Percentiles rank a stretch among this genome's conserved stretches.
phyloP scores from a whole-genome alignment of 2,113 vertebrate species.

The Pandion haliaetus region DNA sequence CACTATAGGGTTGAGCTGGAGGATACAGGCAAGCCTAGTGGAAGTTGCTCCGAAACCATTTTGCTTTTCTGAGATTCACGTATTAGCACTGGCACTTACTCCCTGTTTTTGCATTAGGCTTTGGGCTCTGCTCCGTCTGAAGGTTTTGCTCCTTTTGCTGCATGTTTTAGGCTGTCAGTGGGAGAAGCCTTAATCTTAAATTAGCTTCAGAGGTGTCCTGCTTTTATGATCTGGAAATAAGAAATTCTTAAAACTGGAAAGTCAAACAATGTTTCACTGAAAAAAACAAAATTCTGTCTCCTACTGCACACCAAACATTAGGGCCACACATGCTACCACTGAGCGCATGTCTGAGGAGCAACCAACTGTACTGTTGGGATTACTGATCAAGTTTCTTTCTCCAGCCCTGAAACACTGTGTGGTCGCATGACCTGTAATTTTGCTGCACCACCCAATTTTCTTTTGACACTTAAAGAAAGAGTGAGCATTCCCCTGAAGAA shows the following conservation, averaged over 20 bases:
- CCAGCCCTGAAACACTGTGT: background rate
- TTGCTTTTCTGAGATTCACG: background rate
- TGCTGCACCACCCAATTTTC: background rate
- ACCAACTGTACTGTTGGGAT: background rate
- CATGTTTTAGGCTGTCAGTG: background rate
- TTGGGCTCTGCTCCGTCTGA: background rate
- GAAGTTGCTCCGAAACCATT: background rate
- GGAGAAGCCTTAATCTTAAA: background rate
- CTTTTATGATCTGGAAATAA: background rate
- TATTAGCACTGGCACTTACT: background rate
- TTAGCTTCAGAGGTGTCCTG: background rate
- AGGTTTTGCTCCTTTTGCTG: background rate
- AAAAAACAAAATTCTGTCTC: background rate
- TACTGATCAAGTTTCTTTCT: background rate
- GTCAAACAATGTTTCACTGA: background rate
- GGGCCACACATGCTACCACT: background rate
- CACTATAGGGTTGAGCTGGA: fast-evolving
- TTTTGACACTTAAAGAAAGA: background rate
- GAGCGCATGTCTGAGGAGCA: background rate
- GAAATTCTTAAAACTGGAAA: background rate
- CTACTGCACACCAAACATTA: background rate
- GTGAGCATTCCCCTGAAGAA: background rate
- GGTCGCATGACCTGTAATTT: background rate
- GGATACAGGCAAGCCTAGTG: background rate
- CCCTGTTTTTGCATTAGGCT: background rate